Conservation (phyloP, 2,888 invertebrate genomes). For the Orchesella flavescens region DNA sequence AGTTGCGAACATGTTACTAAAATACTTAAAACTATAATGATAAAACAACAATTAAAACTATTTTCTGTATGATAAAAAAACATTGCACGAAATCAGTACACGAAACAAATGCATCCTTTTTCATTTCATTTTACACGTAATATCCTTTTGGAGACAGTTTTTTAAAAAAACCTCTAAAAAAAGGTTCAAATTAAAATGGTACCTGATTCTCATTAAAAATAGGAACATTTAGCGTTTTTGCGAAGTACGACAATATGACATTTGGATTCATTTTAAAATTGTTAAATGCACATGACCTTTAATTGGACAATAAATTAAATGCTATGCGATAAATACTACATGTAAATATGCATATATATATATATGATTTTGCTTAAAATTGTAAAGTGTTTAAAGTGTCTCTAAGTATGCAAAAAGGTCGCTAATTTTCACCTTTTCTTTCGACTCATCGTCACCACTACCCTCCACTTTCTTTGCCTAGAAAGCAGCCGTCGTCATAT, state of each 20-base stretch:
- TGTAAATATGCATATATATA: too few relatives aligned
- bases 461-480: conserved; percentile 33
- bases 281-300: too few relatives aligned
- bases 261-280: too few relatives aligned
- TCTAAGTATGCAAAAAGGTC: conserved; percentile 1
- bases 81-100: conserved; percentile 33
- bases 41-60: conserved; percentile 9
- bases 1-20: conserved; percentile 3
- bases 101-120: conserved; percentile 6
- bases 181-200: neutral
- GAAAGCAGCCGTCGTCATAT: conserved; percentile 72
- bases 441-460: too few relatives aligned
- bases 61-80: conserved; percentile 16
- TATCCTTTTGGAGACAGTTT: neutral
- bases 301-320: too few relatives aligned
- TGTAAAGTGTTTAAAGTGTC: too few relatives aligned
- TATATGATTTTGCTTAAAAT: too few relatives aligned
- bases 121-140: neutral
- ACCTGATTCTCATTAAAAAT: neutral
- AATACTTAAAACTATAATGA: neutral
- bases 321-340: too few relatives aligned
- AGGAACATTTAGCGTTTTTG: conserved; percentile 8
- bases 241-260: neutral
- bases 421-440: neutral
- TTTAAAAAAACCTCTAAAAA: conserved; percentile 4